Evolutionary conservation across 2,113 vertebrate species (phyloP).

Genomic region (Triplophysa siluroides): DNA sequence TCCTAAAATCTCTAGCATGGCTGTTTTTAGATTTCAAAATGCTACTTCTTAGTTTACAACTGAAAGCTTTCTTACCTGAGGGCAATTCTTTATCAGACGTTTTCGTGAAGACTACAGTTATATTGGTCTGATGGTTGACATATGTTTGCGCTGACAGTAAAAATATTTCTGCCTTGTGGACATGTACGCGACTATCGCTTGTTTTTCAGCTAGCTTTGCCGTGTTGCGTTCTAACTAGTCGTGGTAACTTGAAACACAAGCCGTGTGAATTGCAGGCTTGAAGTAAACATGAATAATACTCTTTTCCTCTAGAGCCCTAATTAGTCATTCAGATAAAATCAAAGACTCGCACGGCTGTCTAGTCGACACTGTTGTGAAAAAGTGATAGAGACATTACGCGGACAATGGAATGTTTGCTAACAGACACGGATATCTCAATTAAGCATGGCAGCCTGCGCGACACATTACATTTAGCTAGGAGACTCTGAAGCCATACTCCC

Average conservation of each 20-base stretch:
- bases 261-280: constrained; percentile 6
- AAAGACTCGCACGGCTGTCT: background rate
- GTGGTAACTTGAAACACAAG: background rate
- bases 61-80: constrained; percentile 43
- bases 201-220: constrained; percentile 12
- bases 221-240: constrained; percentile 10
- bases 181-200: constrained; percentile 40
- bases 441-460: constrained; percentile 56
- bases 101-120: constrained; percentile 48
- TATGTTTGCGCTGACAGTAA: constrained; percentile 50
- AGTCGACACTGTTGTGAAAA: constrained; percentile 5
- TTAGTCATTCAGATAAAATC: constrained; percentile 30
- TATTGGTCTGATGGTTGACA: constrained; percentile 50
- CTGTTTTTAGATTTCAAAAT: constrained; percentile 22
- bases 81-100: constrained; percentile 48
- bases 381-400: constrained; percentile 19
- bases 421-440: constrained; percentile 57
- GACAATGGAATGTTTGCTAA: constrained; percentile 53
- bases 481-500: constrained; percentile 41
- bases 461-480: constrained; percentile 46
- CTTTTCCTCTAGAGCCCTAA: background rate
- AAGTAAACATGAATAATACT: background rate
- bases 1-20: background rate
- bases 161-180: constrained; percentile 52
- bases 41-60: constrained; percentile 49